Conservation (phyloP, 1,140 invertebrate species). For the Diploscapter pachys region DNA sequence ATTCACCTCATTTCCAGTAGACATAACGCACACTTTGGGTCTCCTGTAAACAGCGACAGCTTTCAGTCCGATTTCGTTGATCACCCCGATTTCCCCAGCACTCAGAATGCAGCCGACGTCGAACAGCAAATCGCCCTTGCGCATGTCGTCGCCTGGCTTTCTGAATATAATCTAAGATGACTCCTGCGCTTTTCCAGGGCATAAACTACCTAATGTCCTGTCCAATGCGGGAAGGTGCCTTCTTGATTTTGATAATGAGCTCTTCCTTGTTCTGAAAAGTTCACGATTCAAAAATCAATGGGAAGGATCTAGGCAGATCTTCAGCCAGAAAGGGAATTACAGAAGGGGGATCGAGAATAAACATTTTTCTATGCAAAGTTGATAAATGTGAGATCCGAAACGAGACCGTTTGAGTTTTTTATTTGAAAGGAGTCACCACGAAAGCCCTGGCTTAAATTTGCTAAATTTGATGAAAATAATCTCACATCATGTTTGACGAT, state of each 20-base stretch:
- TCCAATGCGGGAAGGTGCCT: constrained; percentile 3
- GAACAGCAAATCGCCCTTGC: constrained; percentile 12
- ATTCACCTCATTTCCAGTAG: constrained; percentile 31
- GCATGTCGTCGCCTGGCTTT: constrained; percentile 20
- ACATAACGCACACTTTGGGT: constrained; percentile 18
- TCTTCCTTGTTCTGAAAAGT: constrained; percentile 8
- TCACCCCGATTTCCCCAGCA: constrained; percentile 24
- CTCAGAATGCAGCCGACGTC: constrained; percentile 3
- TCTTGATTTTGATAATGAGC: constrained; percentile 5
- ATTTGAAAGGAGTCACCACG: no score
- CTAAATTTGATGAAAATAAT: background rate
- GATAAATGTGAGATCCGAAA: no score
- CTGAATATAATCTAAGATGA: background rate
- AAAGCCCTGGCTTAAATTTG: background rate
- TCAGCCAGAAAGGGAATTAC: no score
- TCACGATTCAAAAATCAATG: background rate
- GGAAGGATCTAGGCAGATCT: no score
- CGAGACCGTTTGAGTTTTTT: no score
- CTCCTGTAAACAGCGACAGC: constrained; percentile 21
- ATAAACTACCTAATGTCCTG: background rate
- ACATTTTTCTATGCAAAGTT: no score
- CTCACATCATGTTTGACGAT: background rate
- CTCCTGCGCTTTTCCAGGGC: background rate
- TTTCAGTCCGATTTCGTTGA: constrained; percentile 4
- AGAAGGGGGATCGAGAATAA: no score